Percentiles rank a stretch among this genome's conserved stretches.
Conservation (phyloP, 2,113 vertebrate species). For the Ancistrus triradiatus region DNA sequence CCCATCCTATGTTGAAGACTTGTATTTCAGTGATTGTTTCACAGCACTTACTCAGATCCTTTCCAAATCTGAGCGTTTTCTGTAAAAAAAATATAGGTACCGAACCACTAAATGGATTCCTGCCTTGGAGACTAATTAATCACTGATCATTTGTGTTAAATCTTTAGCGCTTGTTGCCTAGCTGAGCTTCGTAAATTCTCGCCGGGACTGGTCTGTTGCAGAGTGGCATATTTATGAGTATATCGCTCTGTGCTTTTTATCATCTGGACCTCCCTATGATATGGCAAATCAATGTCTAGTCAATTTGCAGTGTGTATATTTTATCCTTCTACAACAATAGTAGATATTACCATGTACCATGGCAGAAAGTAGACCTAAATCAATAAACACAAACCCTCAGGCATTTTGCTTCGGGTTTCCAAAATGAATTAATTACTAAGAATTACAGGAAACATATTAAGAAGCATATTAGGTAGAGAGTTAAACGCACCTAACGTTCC, state of each 20-base stretch:
- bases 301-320: slow-evolving; percentile 37
- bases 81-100: slow-evolving; percentile 26
- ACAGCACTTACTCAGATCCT: slow-evolving; percentile 51
- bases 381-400: slow-evolving; percentile 39
- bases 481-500: slow-evolving; percentile 70
- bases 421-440: slow-evolving; percentile 40
- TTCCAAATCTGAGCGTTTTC: slow-evolving; percentile 37
- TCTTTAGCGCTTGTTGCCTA: slow-evolving; percentile 26
- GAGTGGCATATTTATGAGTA: slow-evolving; percentile 39
- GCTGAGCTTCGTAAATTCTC: slow-evolving; percentile 35
- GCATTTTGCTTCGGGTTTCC: slow-evolving; percentile 33
- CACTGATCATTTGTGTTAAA: slow-evolving; percentile 35
- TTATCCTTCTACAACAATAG: slow-evolving; percentile 23
- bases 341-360: slow-evolving; percentile 16
- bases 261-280: slow-evolving; percentile 31
- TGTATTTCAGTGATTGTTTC: slow-evolving; percentile 45
- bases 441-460: slow-evolving; percentile 51
- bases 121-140: slow-evolving; percentile 49
- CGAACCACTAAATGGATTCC: slow-evolving; percentile 54
- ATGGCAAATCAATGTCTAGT: slow-evolving; percentile 44
- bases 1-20: too few species aligned
- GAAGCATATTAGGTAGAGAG: slow-evolving; percentile 61
- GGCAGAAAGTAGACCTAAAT: slow-evolving; percentile 42
- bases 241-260: slow-evolving; percentile 25
- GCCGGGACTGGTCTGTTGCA: slow-evolving; percentile 27